These are phyloP conservation scores for Amaurobius ferox DNA, from an alignment of 2,888 invertebrate genomes.

Conservation along the genomic window DNA sequence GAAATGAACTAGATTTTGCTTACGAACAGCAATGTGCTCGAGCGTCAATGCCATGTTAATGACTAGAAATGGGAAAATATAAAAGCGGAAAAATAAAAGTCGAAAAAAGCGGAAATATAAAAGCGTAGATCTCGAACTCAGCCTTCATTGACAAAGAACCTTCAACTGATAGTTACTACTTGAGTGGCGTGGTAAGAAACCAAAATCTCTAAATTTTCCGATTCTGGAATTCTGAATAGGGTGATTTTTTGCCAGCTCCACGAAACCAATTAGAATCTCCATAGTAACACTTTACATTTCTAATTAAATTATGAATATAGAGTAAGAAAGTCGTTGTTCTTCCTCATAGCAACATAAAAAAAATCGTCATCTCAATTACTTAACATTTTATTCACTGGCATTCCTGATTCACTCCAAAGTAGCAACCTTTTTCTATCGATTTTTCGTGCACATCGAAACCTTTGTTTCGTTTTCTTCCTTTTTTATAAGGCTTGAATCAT, in stretches of 20 bases:
- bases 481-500: background rate
- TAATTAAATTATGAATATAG: slow-evolving; percentile 28
- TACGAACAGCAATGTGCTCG: too few relatives aligned
- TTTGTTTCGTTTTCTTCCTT: background rate
- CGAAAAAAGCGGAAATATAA: too few relatives aligned
- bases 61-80: background rate
- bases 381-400: slow-evolving; percentile 6
- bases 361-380: slow-evolving; percentile 9
- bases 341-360: background rate
- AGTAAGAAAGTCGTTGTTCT: slow-evolving; percentile 15
- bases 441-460: background rate
- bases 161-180: background rate
- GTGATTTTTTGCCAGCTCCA: background rate
- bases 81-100: background rate
- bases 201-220: slow-evolving; percentile 1
- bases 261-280: slow-evolving; percentile 16
- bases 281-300: slow-evolving; percentile 19
- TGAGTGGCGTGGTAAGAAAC: background rate
- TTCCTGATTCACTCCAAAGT: background rate
- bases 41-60: background rate
- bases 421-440: background rate
- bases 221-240: background rate
- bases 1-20: too few relatives aligned
- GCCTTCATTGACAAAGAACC: too few relatives aligned
- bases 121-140: too few relatives aligned